Percentiles rank a stretch among this genome's conserved stretches.
phyloP scores from a whole-genome alignment of 2,888 invertebrate species.

The Phragmatobia fuliginosa region DNA sequence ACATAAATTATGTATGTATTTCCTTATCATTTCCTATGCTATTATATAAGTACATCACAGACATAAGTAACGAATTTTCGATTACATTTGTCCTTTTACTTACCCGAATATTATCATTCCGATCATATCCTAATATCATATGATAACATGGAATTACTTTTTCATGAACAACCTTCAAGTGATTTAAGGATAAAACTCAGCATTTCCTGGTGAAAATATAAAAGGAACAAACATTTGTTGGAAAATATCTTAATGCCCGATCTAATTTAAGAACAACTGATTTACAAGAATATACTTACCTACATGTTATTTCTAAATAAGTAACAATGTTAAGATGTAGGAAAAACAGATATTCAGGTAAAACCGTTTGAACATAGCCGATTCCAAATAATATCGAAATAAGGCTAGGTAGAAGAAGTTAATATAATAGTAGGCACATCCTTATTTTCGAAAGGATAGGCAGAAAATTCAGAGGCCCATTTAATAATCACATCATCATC shows the following conservation, averaged over 20 bases:
- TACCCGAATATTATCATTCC: constrained; percentile 28
- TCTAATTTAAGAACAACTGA: background rate
- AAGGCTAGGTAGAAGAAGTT: no score
- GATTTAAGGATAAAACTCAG: constrained; percentile 21
- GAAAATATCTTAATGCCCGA: background rate
- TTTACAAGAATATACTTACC: background rate
- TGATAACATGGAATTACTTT: constrained; percentile 30
- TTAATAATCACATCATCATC: no score
- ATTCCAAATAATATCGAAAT: no score
- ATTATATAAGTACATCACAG: constrained; percentile 11
- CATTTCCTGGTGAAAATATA: constrained; percentile 11
- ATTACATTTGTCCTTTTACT: constrained; percentile 29
- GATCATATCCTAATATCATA: constrained; percentile 29
- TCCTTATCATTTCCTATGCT: constrained; percentile 11
- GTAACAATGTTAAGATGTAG: background rate
- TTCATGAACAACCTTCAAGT: constrained; percentile 17
- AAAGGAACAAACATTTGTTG: background rate
- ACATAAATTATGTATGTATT: background rate
- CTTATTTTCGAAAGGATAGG: no score
- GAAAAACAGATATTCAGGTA: no score
- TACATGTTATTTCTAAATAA: background rate
- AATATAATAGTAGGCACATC: no score
- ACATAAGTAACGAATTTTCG: constrained; percentile 13
- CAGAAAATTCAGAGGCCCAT: no score
- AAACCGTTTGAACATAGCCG: no score